phyloP scores from a whole-genome alignment of 2,797 vertebrate genomes.

The Nasua narica region DNA sequence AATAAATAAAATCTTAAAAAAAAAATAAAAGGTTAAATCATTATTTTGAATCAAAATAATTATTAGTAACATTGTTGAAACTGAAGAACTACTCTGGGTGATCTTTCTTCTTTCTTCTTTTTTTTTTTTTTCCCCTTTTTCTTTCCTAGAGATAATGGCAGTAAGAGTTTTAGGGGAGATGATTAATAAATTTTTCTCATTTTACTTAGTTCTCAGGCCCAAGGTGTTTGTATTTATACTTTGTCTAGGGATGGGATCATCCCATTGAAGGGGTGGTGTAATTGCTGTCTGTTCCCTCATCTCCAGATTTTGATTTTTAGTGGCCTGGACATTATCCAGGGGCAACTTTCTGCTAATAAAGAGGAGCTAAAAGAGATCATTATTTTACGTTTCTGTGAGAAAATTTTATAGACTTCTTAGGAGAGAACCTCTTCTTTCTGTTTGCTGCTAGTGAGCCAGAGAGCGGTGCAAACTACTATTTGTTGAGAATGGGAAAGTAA shows the following conservation, averaged over 20 bases:
- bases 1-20: too few species aligned
- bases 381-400: conserved; percentile 19
- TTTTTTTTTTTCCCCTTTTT: background rate
- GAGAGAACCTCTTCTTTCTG: background rate
- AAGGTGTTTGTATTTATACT: background rate
- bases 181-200: background rate
- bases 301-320: conserved; percentile 35
- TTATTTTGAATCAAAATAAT: background rate
- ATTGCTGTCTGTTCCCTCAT: background rate
- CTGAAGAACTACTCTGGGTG: background rate
- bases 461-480: background rate
- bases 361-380: background rate
- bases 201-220: background rate
- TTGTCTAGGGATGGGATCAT: background rate
- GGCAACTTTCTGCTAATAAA: conserved; percentile 7
- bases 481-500: background rate
- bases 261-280: background rate
- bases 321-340: background rate
- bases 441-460: background rate
- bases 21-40: background rate
- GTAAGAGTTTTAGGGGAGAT: background rate
- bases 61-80: conserved; percentile 38
- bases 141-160: background rate
- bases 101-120: background rate
- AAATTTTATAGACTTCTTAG: background rate